phyloP scores from a whole-genome alignment of 2,113 vertebrate species.

The Semicossyphus pulcher region DNA sequence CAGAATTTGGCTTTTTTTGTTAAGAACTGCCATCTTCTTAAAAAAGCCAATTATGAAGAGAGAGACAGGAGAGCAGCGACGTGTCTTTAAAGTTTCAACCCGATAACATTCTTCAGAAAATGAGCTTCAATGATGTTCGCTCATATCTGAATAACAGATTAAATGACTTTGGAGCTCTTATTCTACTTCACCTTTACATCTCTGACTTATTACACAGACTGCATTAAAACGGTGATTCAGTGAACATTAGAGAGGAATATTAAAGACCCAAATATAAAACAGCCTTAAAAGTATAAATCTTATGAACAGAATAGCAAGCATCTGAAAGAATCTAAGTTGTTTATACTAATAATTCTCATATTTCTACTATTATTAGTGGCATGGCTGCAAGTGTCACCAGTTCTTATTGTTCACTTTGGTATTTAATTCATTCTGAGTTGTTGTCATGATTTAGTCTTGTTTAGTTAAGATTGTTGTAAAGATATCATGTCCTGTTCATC shows the following conservation, averaged over 20 bases:
- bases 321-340: too few relatives aligned
- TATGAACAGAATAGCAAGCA: too few relatives aligned
- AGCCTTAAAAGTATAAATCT: not conserved
- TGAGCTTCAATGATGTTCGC: constrained; percentile 36
- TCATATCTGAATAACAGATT: constrained; percentile 53
- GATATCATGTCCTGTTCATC: too few relatives aligned
- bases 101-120: constrained; percentile 68
- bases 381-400: too few relatives aligned
- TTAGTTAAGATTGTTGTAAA: too few relatives aligned
- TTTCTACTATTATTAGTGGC: too few relatives aligned
- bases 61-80: constrained; percentile 21
- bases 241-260: constrained; percentile 18
- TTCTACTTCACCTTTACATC: constrained; percentile 41
- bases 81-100: constrained; percentile 45
- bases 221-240: constrained; percentile 42
- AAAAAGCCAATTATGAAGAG: constrained; percentile 75
- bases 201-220: constrained; percentile 33
- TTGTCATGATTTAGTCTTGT: too few relatives aligned
- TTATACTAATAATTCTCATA: too few relatives aligned
- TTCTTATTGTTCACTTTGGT: too few relatives aligned
- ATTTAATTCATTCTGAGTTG: too few relatives aligned
- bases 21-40: constrained; percentile 65
- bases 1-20: constrained; percentile 63
- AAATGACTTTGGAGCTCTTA: constrained; percentile 42
- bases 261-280: not conserved